Evolutionary conservation across 2,113 vertebrate genomes (phyloP).

Genomic region (Nyctibius bracteatus): DNA sequence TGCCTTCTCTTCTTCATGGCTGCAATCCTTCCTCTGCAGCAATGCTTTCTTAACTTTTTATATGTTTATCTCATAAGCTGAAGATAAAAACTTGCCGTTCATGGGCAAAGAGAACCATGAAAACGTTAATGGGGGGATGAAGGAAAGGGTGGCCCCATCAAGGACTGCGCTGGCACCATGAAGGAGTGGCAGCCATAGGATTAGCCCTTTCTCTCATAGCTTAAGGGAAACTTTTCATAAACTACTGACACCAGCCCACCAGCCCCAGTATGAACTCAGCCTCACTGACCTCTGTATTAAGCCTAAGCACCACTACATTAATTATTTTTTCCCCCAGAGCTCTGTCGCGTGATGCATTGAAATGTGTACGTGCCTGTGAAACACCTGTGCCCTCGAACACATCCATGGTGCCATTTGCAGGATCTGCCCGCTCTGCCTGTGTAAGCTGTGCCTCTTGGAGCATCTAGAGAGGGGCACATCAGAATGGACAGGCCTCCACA

Average conservation of each 20-base stretch:
- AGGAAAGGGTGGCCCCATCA: background rate
- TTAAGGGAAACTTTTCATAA: background rate
- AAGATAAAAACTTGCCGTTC: background rate
- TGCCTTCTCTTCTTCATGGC: background rate
- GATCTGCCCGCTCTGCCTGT: background rate
- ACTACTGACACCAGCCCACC: background rate
- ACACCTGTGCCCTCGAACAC: background rate
- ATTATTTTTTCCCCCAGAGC: background rate
- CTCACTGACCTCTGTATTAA: background rate
- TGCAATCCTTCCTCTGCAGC: background rate
- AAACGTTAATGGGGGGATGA: background rate
- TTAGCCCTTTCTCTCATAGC: background rate
- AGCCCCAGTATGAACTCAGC: background rate
- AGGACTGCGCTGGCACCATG: fast-evolving
- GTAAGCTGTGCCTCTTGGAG: background rate
- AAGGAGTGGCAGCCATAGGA: background rate
- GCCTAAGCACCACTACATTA: background rate
- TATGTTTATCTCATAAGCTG: background rate
- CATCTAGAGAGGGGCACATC: background rate
- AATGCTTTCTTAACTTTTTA: background rate
- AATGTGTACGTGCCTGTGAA: background rate
- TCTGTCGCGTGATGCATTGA: background rate
- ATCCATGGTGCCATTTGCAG: background rate
- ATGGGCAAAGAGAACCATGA: background rate
- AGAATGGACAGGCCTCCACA: background rate